Percentiles rank a stretch among this genome's conserved stretches.
These are phyloP conservation scores for Montipora capricornis DNA, from an alignment of 64 coral and sea anemone species.

Conservation along the genomic window DNA sequence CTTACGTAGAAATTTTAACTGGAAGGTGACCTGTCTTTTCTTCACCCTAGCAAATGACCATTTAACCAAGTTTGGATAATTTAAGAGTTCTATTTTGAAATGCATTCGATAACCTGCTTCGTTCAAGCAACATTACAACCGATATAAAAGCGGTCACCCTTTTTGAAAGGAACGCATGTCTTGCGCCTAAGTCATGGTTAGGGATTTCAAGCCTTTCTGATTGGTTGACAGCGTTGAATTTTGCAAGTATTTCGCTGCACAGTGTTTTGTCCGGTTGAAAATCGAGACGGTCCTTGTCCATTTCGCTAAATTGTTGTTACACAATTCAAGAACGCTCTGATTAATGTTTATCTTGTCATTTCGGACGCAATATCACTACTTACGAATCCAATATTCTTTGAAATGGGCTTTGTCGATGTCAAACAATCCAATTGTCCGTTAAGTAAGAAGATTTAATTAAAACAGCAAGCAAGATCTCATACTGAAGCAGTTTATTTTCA, in stretches of 20 bases:
- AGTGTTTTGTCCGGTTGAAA: not conserved
- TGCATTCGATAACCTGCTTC: not conserved
- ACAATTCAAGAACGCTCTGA: not conserved
- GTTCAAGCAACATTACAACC: not conserved
- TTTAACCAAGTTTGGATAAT: too few relatives aligned
- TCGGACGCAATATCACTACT: not conserved
- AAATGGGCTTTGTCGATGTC: conserved; percentile 25
- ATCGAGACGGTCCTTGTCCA: not conserved
- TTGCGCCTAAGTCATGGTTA: not conserved
- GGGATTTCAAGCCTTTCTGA: not conserved
- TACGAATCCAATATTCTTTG: not conserved
- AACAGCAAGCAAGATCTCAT: not conserved
- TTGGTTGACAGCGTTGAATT: not conserved
- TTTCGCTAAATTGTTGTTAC: not conserved
- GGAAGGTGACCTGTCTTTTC: too few relatives aligned
- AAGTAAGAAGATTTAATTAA: conserved; percentile 24
- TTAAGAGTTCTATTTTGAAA: too few relatives aligned
- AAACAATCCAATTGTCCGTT: conserved; percentile 25
- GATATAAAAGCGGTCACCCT: not conserved
- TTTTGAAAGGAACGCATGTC: not conserved
- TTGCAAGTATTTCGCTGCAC: not conserved
- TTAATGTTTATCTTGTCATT: not conserved
- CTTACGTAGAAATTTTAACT: too few relatives aligned
- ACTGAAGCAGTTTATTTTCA: not conserved
- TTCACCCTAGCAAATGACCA: too few relatives aligned